Evolutionary conservation across 2,888 invertebrate genomes (phyloP).

Genomic region (Branchipolynoe longqiensis): DNA sequence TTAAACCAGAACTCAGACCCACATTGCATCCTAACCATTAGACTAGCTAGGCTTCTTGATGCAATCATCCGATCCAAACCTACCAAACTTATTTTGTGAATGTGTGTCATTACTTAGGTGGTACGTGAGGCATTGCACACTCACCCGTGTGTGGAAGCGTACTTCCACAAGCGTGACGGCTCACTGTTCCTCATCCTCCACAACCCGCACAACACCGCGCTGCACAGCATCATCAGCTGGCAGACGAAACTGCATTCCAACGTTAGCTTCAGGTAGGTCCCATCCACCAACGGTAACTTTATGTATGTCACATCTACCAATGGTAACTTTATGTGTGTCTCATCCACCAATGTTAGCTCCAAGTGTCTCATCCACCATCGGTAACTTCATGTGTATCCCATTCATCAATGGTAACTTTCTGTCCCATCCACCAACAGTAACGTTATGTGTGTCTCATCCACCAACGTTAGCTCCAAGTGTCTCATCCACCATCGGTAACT

Average conservation of each 20-base stretch:
- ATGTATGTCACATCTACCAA: background rate
- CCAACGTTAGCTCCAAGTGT: too few species aligned
- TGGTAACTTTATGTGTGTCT: background rate
- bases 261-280: conserved; percentile 80
- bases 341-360: background rate
- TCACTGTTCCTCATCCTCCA: conserved; percentile 79
- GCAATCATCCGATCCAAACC: too few species aligned
- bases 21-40: too few species aligned
- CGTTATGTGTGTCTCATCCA: too few species aligned
- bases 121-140: conserved; percentile 75
- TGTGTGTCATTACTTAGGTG: conserved; percentile 73
- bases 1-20: too few species aligned
- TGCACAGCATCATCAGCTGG: conserved; percentile 78
- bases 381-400: too few species aligned
- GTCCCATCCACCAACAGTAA: too few species aligned
- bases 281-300: background rate
- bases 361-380: background rate
- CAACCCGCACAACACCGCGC: conserved; percentile 76
- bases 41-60: too few species aligned
- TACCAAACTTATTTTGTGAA: background rate
- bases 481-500: too few species aligned
- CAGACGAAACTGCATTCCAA: conserved; percentile 80
- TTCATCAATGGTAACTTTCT: too few species aligned
- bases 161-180: conserved; percentile 80
- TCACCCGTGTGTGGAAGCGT: conserved; percentile 79